Evolutionary conservation across 2,888 invertebrate genomes (phyloP).

Genomic region (Eutolmus rufibarbis): DNA sequence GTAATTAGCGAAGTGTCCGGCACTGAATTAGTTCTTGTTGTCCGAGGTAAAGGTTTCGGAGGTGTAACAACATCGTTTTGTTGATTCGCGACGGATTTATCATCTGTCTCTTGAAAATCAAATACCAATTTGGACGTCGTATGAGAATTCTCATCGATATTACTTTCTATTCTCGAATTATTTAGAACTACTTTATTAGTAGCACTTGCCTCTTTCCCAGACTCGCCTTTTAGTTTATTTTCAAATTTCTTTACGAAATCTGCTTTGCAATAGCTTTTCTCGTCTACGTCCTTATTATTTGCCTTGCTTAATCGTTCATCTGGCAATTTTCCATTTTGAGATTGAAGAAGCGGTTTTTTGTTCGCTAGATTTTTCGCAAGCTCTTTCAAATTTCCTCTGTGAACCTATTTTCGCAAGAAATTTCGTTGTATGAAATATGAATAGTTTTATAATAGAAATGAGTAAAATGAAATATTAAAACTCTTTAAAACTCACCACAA

Average conservation of each 20-base stretch:
- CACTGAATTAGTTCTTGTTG: constrained; percentile 74
- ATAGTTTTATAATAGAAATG: background rate
- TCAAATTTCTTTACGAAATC: constrained; percentile 72
- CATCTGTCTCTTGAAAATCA: constrained; percentile 54
- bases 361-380: constrained; percentile 61
- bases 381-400: constrained; percentile 61
- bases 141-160: constrained; percentile 50
- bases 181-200: background rate
- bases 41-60: constrained; percentile 82
- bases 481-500: constrained; percentile 65
- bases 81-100: constrained; percentile 51
- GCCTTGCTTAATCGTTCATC: background rate
- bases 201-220: constrained; percentile 51
- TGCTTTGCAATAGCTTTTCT: constrained; percentile 61
- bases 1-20: constrained; percentile 65
- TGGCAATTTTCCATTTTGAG: constrained; percentile 46
- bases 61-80: constrained; percentile 63
- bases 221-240: constrained; percentile 61
- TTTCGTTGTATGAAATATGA: constrained; percentile 7
- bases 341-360: constrained; percentile 51
- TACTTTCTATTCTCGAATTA: constrained; percentile 54
- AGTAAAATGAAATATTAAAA: background rate
- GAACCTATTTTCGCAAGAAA: constrained; percentile 53
- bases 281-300: constrained; percentile 41
- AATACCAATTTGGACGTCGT: background rate